These are phyloP conservation scores for Galemys pyrenaicus DNA, from an alignment of 2,113 vertebrate genomes.

Conservation along the genomic window DNA sequence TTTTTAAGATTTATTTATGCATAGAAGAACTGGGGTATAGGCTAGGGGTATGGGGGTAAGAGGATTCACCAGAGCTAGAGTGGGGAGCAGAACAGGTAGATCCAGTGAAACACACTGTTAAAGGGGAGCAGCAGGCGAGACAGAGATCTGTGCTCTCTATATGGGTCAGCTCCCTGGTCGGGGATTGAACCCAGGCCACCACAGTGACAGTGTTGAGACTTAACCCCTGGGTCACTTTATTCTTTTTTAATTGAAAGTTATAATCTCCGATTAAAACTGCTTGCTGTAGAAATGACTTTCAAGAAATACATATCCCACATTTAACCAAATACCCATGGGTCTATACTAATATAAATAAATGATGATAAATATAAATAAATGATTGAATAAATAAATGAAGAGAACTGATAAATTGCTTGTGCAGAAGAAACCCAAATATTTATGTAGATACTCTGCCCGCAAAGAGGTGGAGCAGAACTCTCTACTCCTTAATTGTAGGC, in stretches of 20 bases:
- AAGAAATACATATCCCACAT: neutral
- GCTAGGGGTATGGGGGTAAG: no score
- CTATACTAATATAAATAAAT: neutral
- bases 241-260: neutral
- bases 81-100: no score
- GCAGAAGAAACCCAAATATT: neutral
- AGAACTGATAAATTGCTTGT: neutral
- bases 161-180: no score
- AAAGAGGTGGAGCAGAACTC: neutral
- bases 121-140: no score
- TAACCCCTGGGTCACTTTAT: no score
- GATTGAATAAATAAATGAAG: neutral
- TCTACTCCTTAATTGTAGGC: neutral
- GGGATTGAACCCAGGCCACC: no score
- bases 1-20: no score
- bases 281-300: neutral
- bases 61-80: no score
- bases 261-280: neutral
- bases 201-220: no score
- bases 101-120: no score
- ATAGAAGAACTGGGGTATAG: no score
- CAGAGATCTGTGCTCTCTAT: no score
- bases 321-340: neutral
- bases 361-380: neutral
- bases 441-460: neutral